Evolutionary conservation across 2,113 vertebrate species (phyloP).

Genomic region (Holacanthus passer): DNA sequence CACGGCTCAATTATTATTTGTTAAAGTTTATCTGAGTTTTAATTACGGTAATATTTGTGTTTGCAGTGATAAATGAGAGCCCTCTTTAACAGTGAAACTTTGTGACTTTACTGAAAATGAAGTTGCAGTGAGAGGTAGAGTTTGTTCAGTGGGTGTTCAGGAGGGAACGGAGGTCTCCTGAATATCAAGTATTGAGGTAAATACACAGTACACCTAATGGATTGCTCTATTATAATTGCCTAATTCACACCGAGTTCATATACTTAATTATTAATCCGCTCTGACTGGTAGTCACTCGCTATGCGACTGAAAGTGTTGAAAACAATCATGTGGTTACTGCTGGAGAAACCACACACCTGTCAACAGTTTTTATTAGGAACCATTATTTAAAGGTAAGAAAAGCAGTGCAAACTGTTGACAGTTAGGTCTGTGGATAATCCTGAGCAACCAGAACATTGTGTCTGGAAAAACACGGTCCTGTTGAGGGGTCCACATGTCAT

Average conservation of each 20-base stretch:
- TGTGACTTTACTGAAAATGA: conserved; percentile 2
- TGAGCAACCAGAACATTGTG: conserved; percentile 2
- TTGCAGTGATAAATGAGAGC: conserved; percentile 17
- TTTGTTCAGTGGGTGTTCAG: not conserved
- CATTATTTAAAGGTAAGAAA: not conserved
- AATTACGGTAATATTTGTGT: conserved; percentile 37
- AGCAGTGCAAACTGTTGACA: not conserved
- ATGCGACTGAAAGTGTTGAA: not conserved
- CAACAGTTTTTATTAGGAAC: not conserved
- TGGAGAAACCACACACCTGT: not conserved
- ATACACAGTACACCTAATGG: conserved; percentile 28
- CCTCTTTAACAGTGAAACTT: conserved; percentile 16
- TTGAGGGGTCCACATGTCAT: not conserved
- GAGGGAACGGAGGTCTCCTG: not conserved
- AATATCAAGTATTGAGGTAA: conserved; percentile 34
- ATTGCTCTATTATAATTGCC: conserved; percentile 32
- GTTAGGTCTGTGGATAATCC: not conserved
- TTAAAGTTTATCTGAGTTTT: conserved; percentile 42
- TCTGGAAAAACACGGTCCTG: not conserved
- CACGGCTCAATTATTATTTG: conserved; percentile 34
- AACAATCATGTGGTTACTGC: not conserved
- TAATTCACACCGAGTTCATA: conserved; percentile 24
- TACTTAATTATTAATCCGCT: conserved; percentile 3
- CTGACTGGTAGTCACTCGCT: not conserved
- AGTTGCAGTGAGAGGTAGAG: not conserved